A percentile compares a stretch with the other conserved stretches of the same genome.
These are phyloP conservation scores for Urocitellus parryii DNA, from an alignment of 2,113 vertebrate genomes.

Conservation along the genomic window DNA sequence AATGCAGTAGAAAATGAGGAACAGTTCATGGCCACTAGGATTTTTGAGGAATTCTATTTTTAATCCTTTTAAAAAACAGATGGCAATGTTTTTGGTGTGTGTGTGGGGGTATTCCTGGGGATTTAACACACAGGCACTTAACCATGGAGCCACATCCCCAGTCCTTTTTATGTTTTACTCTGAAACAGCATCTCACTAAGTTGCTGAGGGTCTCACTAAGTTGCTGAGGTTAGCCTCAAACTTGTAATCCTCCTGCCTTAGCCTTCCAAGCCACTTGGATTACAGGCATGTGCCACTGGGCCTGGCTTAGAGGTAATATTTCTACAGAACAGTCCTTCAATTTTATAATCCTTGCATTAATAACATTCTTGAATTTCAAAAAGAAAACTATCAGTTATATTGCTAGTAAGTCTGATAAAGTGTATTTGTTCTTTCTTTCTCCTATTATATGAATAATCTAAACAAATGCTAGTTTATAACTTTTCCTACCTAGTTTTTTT, in stretches of 20 bases:
- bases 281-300: too few species aligned
- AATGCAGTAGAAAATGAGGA: background rate
- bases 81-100: too few species aligned
- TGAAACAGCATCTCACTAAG: too few species aligned
- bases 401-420: conserved; percentile 5
- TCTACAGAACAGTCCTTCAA: background rate
- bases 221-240: too few species aligned
- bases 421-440: background rate
- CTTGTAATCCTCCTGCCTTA: too few species aligned
- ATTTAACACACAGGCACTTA: too few species aligned
- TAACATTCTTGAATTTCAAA: conserved; percentile 4
- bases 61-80: background rate
- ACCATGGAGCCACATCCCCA: too few species aligned
- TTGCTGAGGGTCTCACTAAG: too few species aligned
- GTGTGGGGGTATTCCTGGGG: too few species aligned
- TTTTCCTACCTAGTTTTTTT: background rate
- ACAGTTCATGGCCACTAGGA: background rate
- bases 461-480: conserved; percentile 27
- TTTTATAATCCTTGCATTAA: conserved; percentile 5
- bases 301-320: background rate
- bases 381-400: background rate
- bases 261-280: too few species aligned
- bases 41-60: conserved; percentile 44
- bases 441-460: background rate
- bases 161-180: too few species aligned